phyloP scores from a whole-genome alignment of 64 coral and sea anemone species.

The Montipora efflorescens region DNA sequence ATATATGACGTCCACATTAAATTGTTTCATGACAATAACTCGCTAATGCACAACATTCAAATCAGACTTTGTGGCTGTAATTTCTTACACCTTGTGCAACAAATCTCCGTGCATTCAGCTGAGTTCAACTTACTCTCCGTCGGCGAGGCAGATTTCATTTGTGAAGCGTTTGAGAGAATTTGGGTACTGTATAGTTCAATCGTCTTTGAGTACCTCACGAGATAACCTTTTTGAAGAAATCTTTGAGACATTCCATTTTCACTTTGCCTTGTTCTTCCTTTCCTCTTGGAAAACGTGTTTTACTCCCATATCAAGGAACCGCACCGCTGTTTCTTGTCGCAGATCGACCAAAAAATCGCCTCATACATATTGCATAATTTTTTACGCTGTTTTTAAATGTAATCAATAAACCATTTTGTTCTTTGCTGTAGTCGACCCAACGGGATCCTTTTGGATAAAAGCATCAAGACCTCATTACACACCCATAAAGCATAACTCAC shows the following conservation, averaged over 20 bases:
- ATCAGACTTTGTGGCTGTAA: slow-evolving; percentile 36
- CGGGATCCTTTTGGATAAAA: not conserved
- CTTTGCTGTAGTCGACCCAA: slow-evolving; percentile 11
- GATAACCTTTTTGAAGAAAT: not conserved
- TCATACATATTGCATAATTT: not conserved
- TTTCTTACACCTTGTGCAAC: slow-evolving; percentile 3
- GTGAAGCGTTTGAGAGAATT: not conserved
- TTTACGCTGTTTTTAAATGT: not conserved
- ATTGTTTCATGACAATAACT: slow-evolving; percentile 63
- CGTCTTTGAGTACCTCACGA: not conserved
- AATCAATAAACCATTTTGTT: slow-evolving; percentile 2
- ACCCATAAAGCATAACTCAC: not conserved
- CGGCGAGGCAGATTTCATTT: not conserved
- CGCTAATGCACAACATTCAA: slow-evolving; percentile 41
- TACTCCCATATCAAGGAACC: not conserved
- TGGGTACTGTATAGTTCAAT: slow-evolving; percentile 7
- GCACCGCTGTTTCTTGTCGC: not conserved
- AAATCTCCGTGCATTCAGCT: not conserved
- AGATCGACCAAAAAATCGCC: not conserved
- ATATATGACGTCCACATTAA: slow-evolving; percentile 56
- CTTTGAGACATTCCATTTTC: not conserved
- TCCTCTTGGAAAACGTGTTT: no score
- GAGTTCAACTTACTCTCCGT: not conserved
- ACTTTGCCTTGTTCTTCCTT: no score
- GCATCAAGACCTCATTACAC: not conserved